phyloP scores from a whole-genome alignment of 2,797 vertebrate genomes.

The Gymnodraco acuticeps region DNA sequence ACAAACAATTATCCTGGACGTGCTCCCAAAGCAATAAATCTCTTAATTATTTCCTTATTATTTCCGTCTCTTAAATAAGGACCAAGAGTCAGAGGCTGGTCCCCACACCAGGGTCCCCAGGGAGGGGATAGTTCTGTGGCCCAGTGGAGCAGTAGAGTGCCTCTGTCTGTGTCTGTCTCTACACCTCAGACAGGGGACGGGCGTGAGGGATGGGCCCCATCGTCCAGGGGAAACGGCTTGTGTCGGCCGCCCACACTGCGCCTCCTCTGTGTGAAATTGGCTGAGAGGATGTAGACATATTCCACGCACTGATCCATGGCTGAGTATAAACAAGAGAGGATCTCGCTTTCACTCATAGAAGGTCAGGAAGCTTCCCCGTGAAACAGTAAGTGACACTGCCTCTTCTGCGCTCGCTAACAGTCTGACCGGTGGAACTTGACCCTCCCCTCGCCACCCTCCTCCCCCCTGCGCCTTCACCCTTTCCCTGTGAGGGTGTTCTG shows the following conservation, averaged over 20 bases:
- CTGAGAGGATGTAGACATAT: slow-evolving; percentile 91
- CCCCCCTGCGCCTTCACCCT: slow-evolving; percentile 33
- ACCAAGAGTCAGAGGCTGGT: slow-evolving; percentile 51
- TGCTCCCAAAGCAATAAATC: slow-evolving; percentile 32
- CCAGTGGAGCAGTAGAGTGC: slow-evolving; percentile 83
- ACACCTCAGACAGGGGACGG: slow-evolving; percentile 74
- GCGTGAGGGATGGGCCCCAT: slow-evolving; percentile 84
- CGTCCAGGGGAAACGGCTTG: slow-evolving; percentile 83
- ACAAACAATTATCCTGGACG: slow-evolving; percentile 20
- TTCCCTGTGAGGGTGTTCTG: slow-evolving; percentile 52
- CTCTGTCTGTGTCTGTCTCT: slow-evolving; percentile 74
- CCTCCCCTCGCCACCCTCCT: slow-evolving; percentile 19
- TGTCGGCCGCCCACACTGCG: slow-evolving; percentile 86
- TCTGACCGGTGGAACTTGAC: slow-evolving; percentile 79
- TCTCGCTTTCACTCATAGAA: slow-evolving; percentile 81
- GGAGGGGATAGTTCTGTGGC: slow-evolving; percentile 71
- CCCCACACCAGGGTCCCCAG: slow-evolving; percentile 61
- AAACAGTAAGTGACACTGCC: slow-evolving; percentile 84
- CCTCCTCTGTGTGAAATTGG: slow-evolving; percentile 88
- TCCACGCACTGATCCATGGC: slow-evolving; percentile 89
- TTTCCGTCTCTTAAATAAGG: slow-evolving; percentile 53
- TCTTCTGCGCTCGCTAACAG: slow-evolving; percentile 76
- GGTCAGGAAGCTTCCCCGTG: slow-evolving; percentile 84
- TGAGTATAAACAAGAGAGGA: slow-evolving; percentile 87
- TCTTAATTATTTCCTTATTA: slow-evolving; percentile 35